Conservation (phyloP, 1,140 invertebrate species). For the Drosophila ogumai region DNA sequence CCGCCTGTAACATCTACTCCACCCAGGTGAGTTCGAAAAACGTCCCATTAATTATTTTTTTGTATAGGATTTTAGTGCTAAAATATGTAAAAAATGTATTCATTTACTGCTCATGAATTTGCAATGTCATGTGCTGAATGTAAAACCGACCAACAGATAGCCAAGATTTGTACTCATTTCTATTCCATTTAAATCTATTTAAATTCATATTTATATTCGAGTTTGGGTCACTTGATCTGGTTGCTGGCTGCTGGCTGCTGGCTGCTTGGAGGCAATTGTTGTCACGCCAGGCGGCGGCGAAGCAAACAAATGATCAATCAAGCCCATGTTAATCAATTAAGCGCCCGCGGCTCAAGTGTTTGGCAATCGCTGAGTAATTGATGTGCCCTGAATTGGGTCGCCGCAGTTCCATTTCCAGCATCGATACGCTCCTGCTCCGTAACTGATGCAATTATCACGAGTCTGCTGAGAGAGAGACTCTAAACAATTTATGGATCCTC, state of each 20-base stretch:
- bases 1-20: constrained; percentile 99
- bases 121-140: neutral
- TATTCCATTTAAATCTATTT: constrained; percentile 9
- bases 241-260: constrained; percentile 34
- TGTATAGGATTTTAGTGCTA: neutral
- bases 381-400: constrained; percentile 70
- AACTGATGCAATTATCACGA: constrained; percentile 43
- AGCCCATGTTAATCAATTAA: constrained; percentile 70
- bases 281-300: constrained; percentile 51
- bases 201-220: constrained; percentile 20
- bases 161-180: neutral
- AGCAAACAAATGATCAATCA: constrained; percentile 81
- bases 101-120: neutral
- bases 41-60: neutral
- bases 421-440: constrained; percentile 17
- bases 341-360: constrained; percentile 70
- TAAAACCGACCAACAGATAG: neutral
- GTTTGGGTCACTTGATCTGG: constrained; percentile 46
- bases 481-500: constrained; percentile 40
- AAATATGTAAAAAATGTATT: neutral
- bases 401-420: constrained; percentile 7
- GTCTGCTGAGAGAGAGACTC: constrained; percentile 23
- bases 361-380: constrained; percentile 81
- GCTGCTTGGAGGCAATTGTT: constrained; percentile 68
- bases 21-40: constrained; percentile 89